Percentiles rank a stretch among this genome's conserved stretches.
Evolutionary conservation across 2,797 vertebrate species (phyloP).

Genomic region (Gouania willdenowi): DNA sequence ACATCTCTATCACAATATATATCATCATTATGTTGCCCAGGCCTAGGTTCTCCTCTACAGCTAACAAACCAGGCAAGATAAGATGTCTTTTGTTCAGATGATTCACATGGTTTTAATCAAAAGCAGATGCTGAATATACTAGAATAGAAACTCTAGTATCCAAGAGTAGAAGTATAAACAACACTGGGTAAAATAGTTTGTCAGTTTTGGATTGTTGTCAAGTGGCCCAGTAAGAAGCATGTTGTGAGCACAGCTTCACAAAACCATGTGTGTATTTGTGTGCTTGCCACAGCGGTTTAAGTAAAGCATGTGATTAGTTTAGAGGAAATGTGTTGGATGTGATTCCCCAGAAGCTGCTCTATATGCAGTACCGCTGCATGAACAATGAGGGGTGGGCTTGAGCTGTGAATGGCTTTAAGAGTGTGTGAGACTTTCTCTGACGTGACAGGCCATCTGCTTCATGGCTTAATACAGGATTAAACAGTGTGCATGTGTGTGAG

Average conservation of each 20-base stretch:
- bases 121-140: too few species aligned
- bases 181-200: too few species aligned
- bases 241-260: slow-evolving; percentile 27
- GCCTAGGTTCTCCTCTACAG: too few species aligned
- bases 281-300: slow-evolving; percentile 35
- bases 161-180: too few species aligned
- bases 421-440: slow-evolving; percentile 56
- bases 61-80: slow-evolving; percentile 14
- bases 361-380: slow-evolving; percentile 49
- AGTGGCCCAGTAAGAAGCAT: slow-evolving; percentile 16
- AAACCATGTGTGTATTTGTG: slow-evolving; percentile 48
- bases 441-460: slow-evolving; percentile 72
- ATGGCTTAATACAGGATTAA: slow-evolving; percentile 67
- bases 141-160: too few species aligned
- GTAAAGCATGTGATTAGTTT: slow-evolving; percentile 51
- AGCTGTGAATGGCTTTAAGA: slow-evolving; percentile 28
- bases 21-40: too few species aligned
- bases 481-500: slow-evolving; percentile 21
- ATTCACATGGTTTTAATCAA: not conserved
- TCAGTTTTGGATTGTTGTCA: slow-evolving; percentile 19
- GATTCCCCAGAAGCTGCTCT: slow-evolving; percentile 32
- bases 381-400: slow-evolving; percentile 64
- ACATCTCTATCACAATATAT: too few species aligned
- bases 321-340: slow-evolving; percentile 53
- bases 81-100: not conserved